Conservation (phyloP, 2,113 vertebrate genomes). For the Ceyx margarethae region DNA sequence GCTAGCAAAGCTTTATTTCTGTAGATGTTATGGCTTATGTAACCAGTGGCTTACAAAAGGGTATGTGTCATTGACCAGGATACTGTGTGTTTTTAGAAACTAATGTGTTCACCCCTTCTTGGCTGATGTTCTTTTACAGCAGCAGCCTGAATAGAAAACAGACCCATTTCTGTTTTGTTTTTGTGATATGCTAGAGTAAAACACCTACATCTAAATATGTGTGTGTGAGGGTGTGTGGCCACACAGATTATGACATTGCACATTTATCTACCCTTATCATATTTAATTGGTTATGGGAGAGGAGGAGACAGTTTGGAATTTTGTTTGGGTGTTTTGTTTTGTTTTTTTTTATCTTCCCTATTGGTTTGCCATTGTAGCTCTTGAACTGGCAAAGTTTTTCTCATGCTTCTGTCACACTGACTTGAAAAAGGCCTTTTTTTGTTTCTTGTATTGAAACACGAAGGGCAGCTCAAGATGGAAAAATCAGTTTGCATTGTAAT, state of each 20-base stretch:
- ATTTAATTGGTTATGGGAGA: background rate
- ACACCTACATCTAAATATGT: background rate
- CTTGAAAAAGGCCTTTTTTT: background rate
- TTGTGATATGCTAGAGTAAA: background rate
- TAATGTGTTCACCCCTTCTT: background rate
- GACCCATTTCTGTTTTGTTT: background rate
- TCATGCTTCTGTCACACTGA: background rate
- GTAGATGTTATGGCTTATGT: background rate
- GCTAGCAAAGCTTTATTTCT: background rate
- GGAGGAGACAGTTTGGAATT: background rate
- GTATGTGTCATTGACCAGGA: background rate
- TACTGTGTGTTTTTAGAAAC: background rate
- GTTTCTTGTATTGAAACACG: background rate
- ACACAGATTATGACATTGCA: background rate
- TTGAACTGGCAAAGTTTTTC: background rate
- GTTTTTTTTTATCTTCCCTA: background rate
- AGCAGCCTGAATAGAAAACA: background rate
- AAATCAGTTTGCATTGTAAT: background rate
- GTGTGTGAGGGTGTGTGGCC: background rate
- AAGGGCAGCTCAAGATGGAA: background rate
- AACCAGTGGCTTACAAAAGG: background rate
- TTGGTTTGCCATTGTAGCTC: background rate
- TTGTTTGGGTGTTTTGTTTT: background rate
- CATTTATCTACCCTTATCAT: background rate
- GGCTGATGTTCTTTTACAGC: background rate